Evolutionary conservation across 2,113 vertebrate genomes (phyloP), one percentile per base, ranked within the genome.

Genomic region (Paralichthys olivaceus): DNA sequence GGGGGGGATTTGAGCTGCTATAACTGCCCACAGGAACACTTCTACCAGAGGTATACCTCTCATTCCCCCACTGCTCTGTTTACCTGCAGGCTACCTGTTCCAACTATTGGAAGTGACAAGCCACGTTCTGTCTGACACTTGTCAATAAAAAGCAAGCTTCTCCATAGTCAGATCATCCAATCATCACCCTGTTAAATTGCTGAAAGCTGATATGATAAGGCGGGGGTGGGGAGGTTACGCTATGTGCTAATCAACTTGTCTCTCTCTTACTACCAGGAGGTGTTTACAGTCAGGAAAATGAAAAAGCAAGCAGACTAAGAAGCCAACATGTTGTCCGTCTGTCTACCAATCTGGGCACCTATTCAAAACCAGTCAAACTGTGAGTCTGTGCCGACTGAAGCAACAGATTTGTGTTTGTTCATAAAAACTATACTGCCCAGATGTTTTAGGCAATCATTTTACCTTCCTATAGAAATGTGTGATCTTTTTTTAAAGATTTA

Each of bases 1-100:
- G 84, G 86, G 85, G 71, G 87, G 72, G 76, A 86, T 87, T 86
- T 85, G 82, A 90, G 75, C 72, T 76, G 70, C 71, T 68, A 19
- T 19, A 47, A 58, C 65, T 85, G 66, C 69, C 72, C 64, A 69
- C 69, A 86, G 72, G 70, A 86, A 67, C 37, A 54, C 32, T 55
- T 74, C 28, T 72, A 69, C 76, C 75, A 45, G 51, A 47, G 69
- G 70, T 25, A 73, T 56, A 58, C 28, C 62, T 77, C 68, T 84
- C 69, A 81, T 81, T 87, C 74, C 71, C 29, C 45, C 53, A 55
- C 51, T 57, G 63, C 55, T 68, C 61, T 58, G 51, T 81, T 83
- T 83, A 86, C 79, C 81, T 88, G 45, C 81, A 85, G 89, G 86
- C 79, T 79, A 81, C 32, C 69, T 69, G 69, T 2, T 76, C 75